Evolutionary conservation across 1,140 invertebrate genomes (phyloP).

Genomic region (Geopemphigus sp.): DNA sequence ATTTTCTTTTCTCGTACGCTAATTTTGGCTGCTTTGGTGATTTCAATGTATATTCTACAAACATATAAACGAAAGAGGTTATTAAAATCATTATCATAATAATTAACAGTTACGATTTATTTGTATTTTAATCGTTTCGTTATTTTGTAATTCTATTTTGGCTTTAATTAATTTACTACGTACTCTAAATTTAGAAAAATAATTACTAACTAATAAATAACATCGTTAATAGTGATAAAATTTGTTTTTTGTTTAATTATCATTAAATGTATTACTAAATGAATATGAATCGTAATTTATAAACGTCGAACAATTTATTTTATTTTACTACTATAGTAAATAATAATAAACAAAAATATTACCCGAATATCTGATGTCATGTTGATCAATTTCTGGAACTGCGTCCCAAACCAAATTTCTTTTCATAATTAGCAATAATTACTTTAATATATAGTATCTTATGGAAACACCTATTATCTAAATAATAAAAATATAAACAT

Average conservation of each 20-base stretch:
- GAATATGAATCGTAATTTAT: too few relatives aligned
- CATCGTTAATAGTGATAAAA: too few relatives aligned
- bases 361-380: conserved; percentile 34
- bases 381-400: conserved; percentile 23
- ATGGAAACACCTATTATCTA: neutral
- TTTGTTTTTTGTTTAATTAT: too few relatives aligned
- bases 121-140: too few relatives aligned
- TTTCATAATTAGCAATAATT: conserved; percentile 12
- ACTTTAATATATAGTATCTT: neutral
- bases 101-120: too few relatives aligned
- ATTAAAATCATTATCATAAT: neutral
- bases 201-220: too few relatives aligned
- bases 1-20: neutral
- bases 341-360: neutral
- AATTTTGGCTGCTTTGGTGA: neutral
- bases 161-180: too few relatives aligned
- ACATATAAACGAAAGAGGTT: neutral
- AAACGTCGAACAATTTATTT: too few relatives aligned
- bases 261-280: too few relatives aligned
- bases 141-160: too few relatives aligned
- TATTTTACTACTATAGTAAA: too few relatives aligned
- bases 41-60: neutral
- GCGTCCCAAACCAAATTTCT: neutral
- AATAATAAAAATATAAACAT: conserved; percentile 7
- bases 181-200: too few relatives aligned